Conservation (phyloP, 1,140 invertebrate genomes). For the Plodia interpunctella region DNA sequence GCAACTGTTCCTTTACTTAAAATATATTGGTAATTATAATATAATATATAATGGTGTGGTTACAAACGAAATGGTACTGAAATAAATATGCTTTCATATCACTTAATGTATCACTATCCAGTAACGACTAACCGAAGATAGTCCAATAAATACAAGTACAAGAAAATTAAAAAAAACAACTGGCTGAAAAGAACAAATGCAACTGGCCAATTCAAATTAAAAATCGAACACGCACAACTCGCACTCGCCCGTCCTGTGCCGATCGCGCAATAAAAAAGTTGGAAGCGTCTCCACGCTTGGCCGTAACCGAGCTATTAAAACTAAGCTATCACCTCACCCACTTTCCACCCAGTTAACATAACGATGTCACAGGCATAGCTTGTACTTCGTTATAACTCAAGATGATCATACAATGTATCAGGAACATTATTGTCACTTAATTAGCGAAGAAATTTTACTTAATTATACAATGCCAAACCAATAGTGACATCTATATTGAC, state of each 20-base stretch:
- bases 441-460: too few relatives aligned
- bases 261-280: slow-evolving; percentile 5
- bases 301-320: slow-evolving; percentile 8
- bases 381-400: background rate
- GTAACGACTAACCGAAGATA: too few relatives aligned
- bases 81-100: too few relatives aligned
- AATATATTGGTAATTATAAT: too few relatives aligned
- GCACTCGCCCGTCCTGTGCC: background rate
- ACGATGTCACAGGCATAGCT: slow-evolving; percentile 7
- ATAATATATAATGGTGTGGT: too few relatives aligned
- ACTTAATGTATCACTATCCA: too few relatives aligned
- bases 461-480: background rate
- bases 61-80: too few relatives aligned
- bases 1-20: too few relatives aligned
- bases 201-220: slow-evolving; percentile 2
- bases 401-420: background rate
- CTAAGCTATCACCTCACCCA: slow-evolving; percentile 10
- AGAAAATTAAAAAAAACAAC: too few relatives aligned
- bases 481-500: too few relatives aligned
- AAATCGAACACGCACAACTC: slow-evolving; percentile 5
- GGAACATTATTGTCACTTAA: too few relatives aligned
- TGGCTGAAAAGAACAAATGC: background rate
- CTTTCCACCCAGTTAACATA: slow-evolving; percentile 12
- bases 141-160: too few relatives aligned
- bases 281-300: slow-evolving; percentile 5